Evolutionary conservation across 2,888 invertebrate species (phyloP), one percentile per base, ranked within the genome.

Genomic region (Prenolepis imparis): DNA sequence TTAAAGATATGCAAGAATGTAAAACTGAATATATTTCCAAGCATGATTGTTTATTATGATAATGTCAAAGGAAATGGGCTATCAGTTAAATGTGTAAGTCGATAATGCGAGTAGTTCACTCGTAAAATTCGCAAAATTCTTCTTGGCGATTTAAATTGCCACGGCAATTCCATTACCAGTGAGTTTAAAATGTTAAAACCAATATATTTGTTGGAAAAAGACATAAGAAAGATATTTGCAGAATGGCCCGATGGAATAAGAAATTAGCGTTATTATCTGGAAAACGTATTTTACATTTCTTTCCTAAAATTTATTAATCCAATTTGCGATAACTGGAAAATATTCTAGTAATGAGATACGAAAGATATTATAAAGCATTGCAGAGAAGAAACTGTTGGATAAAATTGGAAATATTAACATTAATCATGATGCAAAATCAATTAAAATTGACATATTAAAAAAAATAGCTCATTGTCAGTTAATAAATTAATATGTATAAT

Each of bases 111-210:
- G 44, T 48, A 48, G 32, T 28, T 67, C 66, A 32, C 21, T 44
- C 21, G 44, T 48, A 21, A 74, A 74, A 74, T 48, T 74, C 21
- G 8, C 21, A 21, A 74, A 48, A 36, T 74, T 64, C 15, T 59
- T 18, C 3, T 18, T 44, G 15, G 21, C 21, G 12, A 63, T 21
- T 32, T 63, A 57, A 41, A 32, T 48, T 67, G 28, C 3, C 48
- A 32, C 18, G 18, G 18, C 48, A 32, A 18, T 32, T 63, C 32
- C 15, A 36, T 48, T 18, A 18, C 36, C 18, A 18, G n/a, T 3
- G 8, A 32, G 8, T 52, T 66, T 75, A 24, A 64, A 75, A 36
- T 32, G 18, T 24, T 36, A 64, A 66, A 41, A 18, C 8, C 18
- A 18, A 28, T 39, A 28, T 39, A 52, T 66, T 68, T 18, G 12